Evolutionary conservation across 2,888 invertebrate genomes (phyloP).

Genomic region (Papilio demoleus): DNA sequence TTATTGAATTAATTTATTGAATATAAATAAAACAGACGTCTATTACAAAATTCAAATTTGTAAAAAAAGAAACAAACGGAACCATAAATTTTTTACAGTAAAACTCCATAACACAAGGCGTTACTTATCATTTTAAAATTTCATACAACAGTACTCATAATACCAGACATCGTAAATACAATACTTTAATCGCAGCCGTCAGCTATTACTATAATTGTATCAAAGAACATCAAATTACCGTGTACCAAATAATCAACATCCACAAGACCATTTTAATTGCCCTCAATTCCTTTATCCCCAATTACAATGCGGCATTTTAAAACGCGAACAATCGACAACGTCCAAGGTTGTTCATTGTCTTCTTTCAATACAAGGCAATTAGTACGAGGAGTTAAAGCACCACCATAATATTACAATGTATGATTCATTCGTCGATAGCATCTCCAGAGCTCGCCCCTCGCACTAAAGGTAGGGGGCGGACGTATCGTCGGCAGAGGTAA

Average conservation of each 20-base stretch:
- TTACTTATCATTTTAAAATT: background rate
- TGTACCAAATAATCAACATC: slow-evolving; percentile 29
- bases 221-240: slow-evolving; percentile 25
- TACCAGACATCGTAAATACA: slow-evolving; percentile 3
- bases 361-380: slow-evolving; percentile 58
- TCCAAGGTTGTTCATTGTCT: slow-evolving; percentile 48
- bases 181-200: background rate
- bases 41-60: background rate
- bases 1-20: background rate
- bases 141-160: slow-evolving; percentile 3
- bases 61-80: background rate
- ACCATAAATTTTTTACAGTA: background rate
- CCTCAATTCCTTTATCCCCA: slow-evolving; percentile 30
- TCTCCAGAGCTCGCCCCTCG: slow-evolving; percentile 61
- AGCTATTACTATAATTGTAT: slow-evolving; percentile 25
- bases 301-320: slow-evolving; percentile 38
- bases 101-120: background rate
- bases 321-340: slow-evolving; percentile 36
- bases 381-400: slow-evolving; percentile 61
- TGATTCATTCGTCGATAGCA: slow-evolving; percentile 65
- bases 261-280: slow-evolving; percentile 36
- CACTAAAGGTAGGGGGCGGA: slow-evolving; percentile 64
- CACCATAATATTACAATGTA: slow-evolving; percentile 63
- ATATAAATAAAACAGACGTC: background rate
- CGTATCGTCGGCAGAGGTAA: slow-evolving; percentile 58